Conservation (phyloP, 1,140 invertebrate species). For the Globodera rostochiensis region DNA sequence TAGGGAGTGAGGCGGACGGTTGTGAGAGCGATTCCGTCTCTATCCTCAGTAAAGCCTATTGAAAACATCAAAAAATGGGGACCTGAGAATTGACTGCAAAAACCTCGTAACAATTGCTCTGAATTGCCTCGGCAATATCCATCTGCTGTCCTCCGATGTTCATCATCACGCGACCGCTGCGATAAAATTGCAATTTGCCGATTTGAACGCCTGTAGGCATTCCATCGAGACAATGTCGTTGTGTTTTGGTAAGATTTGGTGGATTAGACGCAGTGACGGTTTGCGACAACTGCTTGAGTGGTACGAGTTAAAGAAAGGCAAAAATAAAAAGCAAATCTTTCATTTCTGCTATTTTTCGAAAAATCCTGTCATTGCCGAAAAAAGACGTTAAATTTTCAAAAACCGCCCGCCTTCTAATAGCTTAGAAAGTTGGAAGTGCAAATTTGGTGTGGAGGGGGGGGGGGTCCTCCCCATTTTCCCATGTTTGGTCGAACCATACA, state of each 20-base stretch:
- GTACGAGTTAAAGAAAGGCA: too few species aligned
- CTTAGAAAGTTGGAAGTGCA: too few species aligned
- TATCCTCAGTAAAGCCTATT: not conserved
- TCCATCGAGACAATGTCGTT: constrained; percentile 26
- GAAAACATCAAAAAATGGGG: not conserved
- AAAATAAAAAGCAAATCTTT: too few species aligned
- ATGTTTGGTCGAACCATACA: not conserved
- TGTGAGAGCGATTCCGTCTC: not conserved
- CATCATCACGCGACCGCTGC: constrained; percentile 37
- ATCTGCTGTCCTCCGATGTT: constrained; percentile 39
- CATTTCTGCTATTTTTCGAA: too few species aligned
- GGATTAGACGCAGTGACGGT: not conserved
- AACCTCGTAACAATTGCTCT: constrained; percentile 35
- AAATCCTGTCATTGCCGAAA: too few species aligned
- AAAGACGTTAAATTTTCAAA: too few species aligned
- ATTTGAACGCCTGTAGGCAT: constrained; percentile 32
- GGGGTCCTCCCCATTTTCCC: too few species aligned
- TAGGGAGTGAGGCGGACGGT: not conserved
- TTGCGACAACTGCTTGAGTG: too few species aligned
- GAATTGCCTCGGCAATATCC: constrained; percentile 42
- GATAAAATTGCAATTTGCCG: constrained; percentile 42
- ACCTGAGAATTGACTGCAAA: not conserved
- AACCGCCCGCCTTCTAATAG: too few species aligned
- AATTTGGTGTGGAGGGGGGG: too few species aligned
- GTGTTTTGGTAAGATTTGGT: not conserved